Base-by-base conservation (phyloP, 2,113 vertebrate species). In the Sinocyclocheilus grahami region DNA sequence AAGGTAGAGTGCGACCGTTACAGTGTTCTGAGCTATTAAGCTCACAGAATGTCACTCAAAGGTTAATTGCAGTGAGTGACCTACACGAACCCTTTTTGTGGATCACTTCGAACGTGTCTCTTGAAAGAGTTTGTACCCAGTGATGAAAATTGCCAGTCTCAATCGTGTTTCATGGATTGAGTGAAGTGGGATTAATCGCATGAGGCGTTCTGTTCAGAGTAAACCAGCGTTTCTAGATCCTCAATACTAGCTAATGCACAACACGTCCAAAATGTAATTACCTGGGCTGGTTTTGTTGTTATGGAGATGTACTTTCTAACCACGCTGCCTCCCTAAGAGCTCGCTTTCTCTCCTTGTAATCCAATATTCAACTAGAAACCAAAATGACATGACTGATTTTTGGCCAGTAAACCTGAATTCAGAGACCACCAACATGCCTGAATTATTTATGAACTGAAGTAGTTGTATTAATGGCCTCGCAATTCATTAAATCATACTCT, bases 111-210 rank as follows among this genome's bases (percentile, higher is more conserved):
- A 69, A 89, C 88, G 86, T 87, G 86, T 92, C 90, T 92, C 91
- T 92, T 80, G 83, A 88, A 87, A 86, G 90, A 87, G 92, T 89
- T 91, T 92, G 90, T 90, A 90, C 91, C 86, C 92, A 22, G 88
- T 90, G 91, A 89, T 90, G 86, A 86, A 91, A 91, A 79, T 72
- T 16, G n/a, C 91, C 91, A 89, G 92, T 93, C 91, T 87, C 88
- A 92, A 92, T 92, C 89, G 90, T 90, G 87, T 90, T 92, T 91
- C 91, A 92, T 89, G 93, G 92, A 94, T 94, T 95, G 94, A 92
- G 93, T 90, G 63, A 58, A 89, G 90, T 90, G 91, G 91, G 90
- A 94, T 94, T 94, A 94, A 94, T 93, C 92, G 79, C 92, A 88
- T 88, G 90, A 82, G 42, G 79, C 11, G 62, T 82, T 51, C n/a